Base-by-base conservation (phyloP, 1,140 invertebrate genomes). In the Amphibalanus amphitrite region DNA sequence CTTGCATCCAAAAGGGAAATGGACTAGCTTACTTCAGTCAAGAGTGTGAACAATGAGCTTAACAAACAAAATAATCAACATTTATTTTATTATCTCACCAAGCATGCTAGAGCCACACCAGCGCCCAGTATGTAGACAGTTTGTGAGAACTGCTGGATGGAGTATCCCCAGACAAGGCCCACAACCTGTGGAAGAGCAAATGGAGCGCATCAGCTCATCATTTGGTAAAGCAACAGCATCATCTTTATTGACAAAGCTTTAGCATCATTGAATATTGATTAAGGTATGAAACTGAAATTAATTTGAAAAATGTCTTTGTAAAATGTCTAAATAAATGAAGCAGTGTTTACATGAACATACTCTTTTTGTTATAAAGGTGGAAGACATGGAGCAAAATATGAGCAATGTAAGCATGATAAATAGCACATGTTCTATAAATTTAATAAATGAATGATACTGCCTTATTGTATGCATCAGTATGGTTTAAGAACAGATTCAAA, bases 101-200 rank as follows among this genome's bases (percentile, higher is more conserved):
- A 80, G 59, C 89, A 87, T 69, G 92, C 92, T 73, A 96, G 81
- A 0, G 90, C 80, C 79, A 95, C 95, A 73, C 94, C 93, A 77
- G 89, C 91, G 29, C 88, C 90, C n/a, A 97, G 82, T 77, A 95
- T 92, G 73, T 93, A 93, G 28, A 96, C 89, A 10, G 93, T 95
- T 79, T 95, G 91, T 0, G 93, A 96, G 79, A 96, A 97, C 80
- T 95, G 91, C 81, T 97, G 93, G 77, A 94, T 92, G 28, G 91
- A 85, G 72, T 93, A 95, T n/a, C 94, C 94, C 88, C 91, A 93
- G 69, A 91, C 81, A 33, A 96, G 85, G 28, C 94, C 93, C 71
- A 95, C 89, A 72, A 88, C 85, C 86, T 88, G 75, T 69, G 79
- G 79, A 73, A 73, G 72, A 78, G 68, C 74, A 68, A 70, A 72